These are phyloP conservation scores for Tragopan temminckii DNA, from an alignment of 2,797 vertebrate genomes.

Conservation along the genomic window DNA sequence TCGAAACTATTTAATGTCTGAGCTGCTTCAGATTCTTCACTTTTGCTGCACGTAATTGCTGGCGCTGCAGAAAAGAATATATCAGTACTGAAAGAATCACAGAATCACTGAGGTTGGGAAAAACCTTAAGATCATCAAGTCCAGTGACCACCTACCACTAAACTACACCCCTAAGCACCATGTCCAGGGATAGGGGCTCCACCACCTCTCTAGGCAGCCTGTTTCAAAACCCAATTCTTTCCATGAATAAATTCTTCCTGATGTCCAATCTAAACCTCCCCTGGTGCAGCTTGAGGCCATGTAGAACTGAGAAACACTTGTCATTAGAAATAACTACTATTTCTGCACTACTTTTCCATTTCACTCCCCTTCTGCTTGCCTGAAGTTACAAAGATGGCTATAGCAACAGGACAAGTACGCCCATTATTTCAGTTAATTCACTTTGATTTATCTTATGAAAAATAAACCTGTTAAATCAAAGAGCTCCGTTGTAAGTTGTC, in stretches of 20 bases:
- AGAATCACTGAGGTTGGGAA: not conserved
- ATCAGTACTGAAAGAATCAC: not conserved
- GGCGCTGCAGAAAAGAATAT: fast-evolving
- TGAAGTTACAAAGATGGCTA: not conserved
- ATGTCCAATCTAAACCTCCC: not conserved
- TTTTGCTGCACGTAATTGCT: not conserved
- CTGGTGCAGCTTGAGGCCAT: not conserved
- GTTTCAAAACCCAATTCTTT: not conserved
- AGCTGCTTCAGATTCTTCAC: not conserved
- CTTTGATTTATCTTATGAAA: not conserved
- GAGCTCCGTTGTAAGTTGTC: not conserved
- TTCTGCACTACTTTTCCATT: not conserved
- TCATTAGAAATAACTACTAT: not conserved
- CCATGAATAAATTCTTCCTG: not conserved
- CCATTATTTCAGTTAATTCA: not conserved
- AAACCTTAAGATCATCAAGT: not conserved
- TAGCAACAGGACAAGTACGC: not conserved
- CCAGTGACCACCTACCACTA: not conserved
- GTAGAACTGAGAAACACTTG: not conserved
- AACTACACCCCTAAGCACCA: not conserved
- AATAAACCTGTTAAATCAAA: slow-evolving; percentile 4
- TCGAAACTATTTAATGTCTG: not conserved
- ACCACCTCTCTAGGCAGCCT: not conserved
- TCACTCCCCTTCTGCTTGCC: too few species aligned
- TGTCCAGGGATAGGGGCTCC: too few species aligned